These are phyloP conservation scores for Meda fulgida DNA, from an alignment of 2,797 vertebrate genomes.

Conservation along the genomic window DNA sequence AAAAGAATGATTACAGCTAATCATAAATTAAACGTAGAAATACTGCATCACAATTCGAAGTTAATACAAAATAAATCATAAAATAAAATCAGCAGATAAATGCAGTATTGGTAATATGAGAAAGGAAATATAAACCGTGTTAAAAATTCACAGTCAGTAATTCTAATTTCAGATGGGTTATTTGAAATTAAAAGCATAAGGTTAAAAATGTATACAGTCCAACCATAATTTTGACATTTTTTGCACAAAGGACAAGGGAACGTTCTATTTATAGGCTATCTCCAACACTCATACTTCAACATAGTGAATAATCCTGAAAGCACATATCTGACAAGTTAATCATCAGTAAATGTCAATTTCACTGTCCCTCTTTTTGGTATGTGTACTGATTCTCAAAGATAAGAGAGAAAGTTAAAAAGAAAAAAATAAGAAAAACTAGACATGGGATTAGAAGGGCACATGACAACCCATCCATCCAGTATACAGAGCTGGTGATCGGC, in stretches of 20 bases:
- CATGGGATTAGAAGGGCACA: not conserved
- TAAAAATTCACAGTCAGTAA: slow-evolving; percentile 67
- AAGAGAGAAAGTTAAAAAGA: not conserved
- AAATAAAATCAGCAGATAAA: slow-evolving; percentile 60
- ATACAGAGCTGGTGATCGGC: slow-evolving; percentile 39
- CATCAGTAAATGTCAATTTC: not conserved
- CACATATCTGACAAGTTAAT: not conserved
- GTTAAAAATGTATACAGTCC: slow-evolving; percentile 6
- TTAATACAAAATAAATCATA: slow-evolving; percentile 58
- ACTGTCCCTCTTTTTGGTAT: slow-evolving; percentile 6
- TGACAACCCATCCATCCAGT: not conserved
- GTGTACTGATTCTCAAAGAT: slow-evolving; percentile 18
- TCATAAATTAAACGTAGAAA: slow-evolving; percentile 65
- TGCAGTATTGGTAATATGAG: slow-evolving; percentile 41
- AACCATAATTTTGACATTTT: slow-evolving; percentile 8
- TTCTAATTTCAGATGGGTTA: slow-evolving; percentile 55
- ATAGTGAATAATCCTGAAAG: not conserved
- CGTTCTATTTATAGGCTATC: not conserved
- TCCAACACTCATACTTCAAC: not conserved
- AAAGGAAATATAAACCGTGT: slow-evolving; percentile 49
- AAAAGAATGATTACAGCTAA: slow-evolving; percentile 52
- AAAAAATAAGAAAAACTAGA: not conserved
- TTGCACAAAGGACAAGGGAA: slow-evolving; percentile 8
- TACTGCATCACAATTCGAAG: slow-evolving; percentile 62
- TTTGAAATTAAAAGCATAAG: slow-evolving; percentile 42